Base-by-base conservation (phyloP, 1,140 invertebrate genomes). In the Bombus haemorrhoidalis region DNA sequence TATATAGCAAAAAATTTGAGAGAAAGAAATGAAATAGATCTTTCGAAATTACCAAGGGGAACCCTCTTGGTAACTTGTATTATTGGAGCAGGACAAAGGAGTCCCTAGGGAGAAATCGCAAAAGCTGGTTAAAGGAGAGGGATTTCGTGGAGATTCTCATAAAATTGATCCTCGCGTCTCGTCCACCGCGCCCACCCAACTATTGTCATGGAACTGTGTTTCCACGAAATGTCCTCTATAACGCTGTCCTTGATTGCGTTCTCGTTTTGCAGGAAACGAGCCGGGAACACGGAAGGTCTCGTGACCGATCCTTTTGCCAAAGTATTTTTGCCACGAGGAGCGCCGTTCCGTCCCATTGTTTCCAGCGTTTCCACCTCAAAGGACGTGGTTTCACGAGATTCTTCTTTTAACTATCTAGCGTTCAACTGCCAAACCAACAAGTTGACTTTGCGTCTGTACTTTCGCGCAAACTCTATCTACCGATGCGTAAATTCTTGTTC, bases 101-200 rank as follows among this genome's bases (percentile, higher is more conserved):
- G 5, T 13, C 37, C 37, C 68, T 12, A 4, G 68, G 22, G 28
- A 59, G 28, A n/a, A 4, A 28, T 13, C 10, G 59, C 39, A 22
- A 28, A 66, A 6, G 62, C 39, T 79, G 13, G 69, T 72, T 72
- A 72, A 72, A n/a, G 39, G 39, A n/a, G 76, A 79, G 76, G 34
- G 59, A 43, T 78, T 25, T 66, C 18, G 37, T 32, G 25, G n/a
- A n/a, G 68, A 68, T 25, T 47, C 13, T 34, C 32, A 12, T 69
- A 43, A 80, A 80, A 69, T 64, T 80, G 64, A n/a, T 69, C 10
- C 62, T 22, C 32, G 25, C 4, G 41, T 47, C 28, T 66, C 77
- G 4, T 25, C n/a, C n/a, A 15, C 41, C 22, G 18, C 59, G n/a
- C 18, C 41, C 62, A 34, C 25, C 32, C 13, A 68, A 37, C 77